Evolutionary conservation across 2,113 vertebrate genomes (phyloP).

Genomic region (Mirza zaza): DNA sequence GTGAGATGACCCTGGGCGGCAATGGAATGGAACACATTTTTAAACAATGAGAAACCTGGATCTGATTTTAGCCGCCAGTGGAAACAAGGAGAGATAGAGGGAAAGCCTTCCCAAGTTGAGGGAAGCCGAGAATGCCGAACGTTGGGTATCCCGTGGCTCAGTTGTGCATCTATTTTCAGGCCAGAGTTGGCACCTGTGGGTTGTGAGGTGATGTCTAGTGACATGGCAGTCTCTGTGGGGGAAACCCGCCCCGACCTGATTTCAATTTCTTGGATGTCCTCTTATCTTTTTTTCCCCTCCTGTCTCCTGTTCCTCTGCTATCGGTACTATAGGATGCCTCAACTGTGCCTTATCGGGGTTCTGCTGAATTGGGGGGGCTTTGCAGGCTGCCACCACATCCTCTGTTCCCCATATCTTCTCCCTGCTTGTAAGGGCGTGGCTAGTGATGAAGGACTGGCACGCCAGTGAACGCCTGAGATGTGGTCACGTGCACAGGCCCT

Average conservation of each 20-base stretch:
- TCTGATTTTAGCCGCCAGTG: background rate
- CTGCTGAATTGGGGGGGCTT: background rate
- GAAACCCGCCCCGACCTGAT: no score
- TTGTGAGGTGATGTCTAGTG: background rate
- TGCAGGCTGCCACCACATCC: no score
- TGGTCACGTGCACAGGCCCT: background rate
- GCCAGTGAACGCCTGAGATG: background rate
- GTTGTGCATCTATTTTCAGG: background rate
- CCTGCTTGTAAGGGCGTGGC: background rate
- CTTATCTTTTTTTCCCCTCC: rapidly evolving
- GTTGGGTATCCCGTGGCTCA: background rate
- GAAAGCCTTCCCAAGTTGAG: background rate
- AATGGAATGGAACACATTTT: background rate
- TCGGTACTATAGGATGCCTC: background rate
- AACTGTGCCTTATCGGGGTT: no score
- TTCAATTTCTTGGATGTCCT: background rate
- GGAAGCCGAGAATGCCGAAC: background rate
- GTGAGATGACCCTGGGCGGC: background rate
- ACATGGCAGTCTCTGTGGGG: rapidly evolving
- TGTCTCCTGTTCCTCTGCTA: background rate
- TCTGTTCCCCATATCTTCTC: background rate
- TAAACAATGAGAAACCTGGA: background rate
- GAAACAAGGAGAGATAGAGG: background rate
- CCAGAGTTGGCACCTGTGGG: background rate
- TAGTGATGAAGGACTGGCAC: background rate